Conservation (phyloP, 1,140 invertebrate genomes). For the Philotrypesis tridentata region DNA sequence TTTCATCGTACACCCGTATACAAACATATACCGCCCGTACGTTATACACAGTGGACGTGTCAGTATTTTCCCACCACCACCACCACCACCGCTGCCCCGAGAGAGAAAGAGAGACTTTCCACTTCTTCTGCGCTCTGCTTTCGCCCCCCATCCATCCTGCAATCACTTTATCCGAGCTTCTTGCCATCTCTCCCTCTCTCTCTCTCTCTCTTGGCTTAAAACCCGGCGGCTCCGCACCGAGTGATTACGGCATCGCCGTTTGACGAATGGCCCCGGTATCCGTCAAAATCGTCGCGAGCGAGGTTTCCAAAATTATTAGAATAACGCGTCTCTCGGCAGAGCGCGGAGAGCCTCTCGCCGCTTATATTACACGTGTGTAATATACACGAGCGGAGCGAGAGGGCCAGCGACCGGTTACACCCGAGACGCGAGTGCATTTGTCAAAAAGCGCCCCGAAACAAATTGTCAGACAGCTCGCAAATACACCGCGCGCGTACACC, state of each 20-base stretch:
- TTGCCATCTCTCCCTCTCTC: neutral
- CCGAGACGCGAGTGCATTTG: slow-evolving; percentile 66
- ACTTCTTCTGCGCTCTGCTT: slow-evolving; percentile 11
- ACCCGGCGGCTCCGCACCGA: too few species aligned
- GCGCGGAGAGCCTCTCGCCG: neutral
- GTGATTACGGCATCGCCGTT: neutral
- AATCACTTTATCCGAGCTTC: slow-evolving; percentile 28
- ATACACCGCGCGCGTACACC: slow-evolving; percentile 53
- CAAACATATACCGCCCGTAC: too few species aligned
- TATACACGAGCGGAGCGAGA: neutral
- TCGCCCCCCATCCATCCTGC: slow-evolving; percentile 41
- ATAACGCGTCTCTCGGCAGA: neutral
- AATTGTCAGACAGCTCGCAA: slow-evolving; percentile 68
- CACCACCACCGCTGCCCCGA: too few species aligned
- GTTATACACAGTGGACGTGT: neutral
- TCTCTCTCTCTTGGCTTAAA: neutral
- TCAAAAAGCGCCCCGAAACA: slow-evolving; percentile 68
- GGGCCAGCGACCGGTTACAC: slow-evolving; percentile 51
- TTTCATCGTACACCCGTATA: slow-evolving; percentile 1
- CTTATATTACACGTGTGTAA: too few species aligned
- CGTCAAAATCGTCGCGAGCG: neutral
- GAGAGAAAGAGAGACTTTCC: too few species aligned
- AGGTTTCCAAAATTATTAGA: neutral
- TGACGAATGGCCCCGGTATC: neutral
- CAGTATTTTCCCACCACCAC: neutral